Conservation (phyloP, 64 coral and sea anemone genomes). For the Montipora cactus region DNA sequence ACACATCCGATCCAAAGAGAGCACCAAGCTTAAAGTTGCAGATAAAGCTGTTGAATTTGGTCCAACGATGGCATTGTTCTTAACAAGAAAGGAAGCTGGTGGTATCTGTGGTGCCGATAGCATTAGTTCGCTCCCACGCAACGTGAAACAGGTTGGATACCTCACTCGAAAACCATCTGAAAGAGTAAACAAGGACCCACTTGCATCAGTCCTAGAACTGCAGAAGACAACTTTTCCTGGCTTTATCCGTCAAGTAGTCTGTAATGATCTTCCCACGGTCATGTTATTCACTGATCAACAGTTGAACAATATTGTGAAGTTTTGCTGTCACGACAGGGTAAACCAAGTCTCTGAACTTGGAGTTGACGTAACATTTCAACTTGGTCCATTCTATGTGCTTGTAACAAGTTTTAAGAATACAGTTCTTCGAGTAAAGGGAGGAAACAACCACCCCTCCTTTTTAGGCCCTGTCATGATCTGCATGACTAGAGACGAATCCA, state of each 20-base stretch:
- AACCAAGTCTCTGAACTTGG: constrained; percentile 64
- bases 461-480: constrained; percentile 68
- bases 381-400: constrained; percentile 76
- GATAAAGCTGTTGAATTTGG: no score
- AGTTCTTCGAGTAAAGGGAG: constrained; percentile 37
- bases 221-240: constrained; percentile 69
- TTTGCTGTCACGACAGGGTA: constrained; percentile 62
- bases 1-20: no score
- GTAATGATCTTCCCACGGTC: constrained; percentile 77
- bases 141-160: no score
- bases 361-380: constrained; percentile 66
- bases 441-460: constrained; percentile 9
- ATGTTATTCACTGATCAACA: constrained; percentile 73
- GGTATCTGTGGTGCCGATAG: not conserved
- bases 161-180: no score
- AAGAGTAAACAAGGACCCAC: no score
- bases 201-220: constrained; percentile 37
- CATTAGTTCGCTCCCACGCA: no score
- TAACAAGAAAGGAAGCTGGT: not conserved
- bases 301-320: constrained; percentile 60
- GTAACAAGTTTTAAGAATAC: constrained; percentile 73
- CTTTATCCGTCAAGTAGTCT: constrained; percentile 71
- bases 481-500: constrained; percentile 47
- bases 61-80: no score
- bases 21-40: no score